phyloP scores from a whole-genome alignment of 1,140 invertebrate genomes.

The Brachionus rubens region DNA sequence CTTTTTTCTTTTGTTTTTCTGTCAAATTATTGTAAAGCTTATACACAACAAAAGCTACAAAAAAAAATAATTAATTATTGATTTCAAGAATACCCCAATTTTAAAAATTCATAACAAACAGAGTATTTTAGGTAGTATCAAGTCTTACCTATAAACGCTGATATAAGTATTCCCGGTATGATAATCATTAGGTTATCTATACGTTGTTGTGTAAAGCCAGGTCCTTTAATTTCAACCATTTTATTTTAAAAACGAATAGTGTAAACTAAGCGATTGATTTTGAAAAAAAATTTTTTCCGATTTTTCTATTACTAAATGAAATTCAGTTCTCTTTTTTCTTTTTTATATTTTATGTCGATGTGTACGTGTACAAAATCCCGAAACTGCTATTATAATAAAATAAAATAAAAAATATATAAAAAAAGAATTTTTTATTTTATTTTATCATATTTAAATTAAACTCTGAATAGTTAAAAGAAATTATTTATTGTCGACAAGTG shows the following conservation, averaged over 20 bases:
- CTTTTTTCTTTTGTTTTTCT: not conserved
- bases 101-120: not conserved
- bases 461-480: too few species aligned
- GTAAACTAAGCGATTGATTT: not conserved
- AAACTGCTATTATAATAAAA: constrained; percentile 6
- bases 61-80: too few species aligned
- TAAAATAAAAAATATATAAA: constrained; percentile 11
- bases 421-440: too few species aligned
- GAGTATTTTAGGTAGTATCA: not conserved
- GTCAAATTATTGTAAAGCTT: constrained; percentile 4
- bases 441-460: too few species aligned
- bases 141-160: not conserved
- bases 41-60: constrained; percentile 7
- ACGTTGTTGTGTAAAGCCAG: not conserved
- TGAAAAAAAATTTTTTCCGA: not conserved
- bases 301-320: not conserved
- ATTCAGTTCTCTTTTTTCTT: too few species aligned
- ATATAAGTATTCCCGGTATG: not conserved
- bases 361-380: not conserved
- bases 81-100: too few species aligned
- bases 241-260: not conserved
- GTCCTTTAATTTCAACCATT: constrained; percentile 22
- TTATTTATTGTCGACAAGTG: too few species aligned
- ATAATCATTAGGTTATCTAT: not conserved
- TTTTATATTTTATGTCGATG: not conserved